Evolutionary conservation across 2,113 vertebrate species (phyloP), one percentile per base, ranked within the genome.

Genomic region (Sigmodon hispidus): DNA sequence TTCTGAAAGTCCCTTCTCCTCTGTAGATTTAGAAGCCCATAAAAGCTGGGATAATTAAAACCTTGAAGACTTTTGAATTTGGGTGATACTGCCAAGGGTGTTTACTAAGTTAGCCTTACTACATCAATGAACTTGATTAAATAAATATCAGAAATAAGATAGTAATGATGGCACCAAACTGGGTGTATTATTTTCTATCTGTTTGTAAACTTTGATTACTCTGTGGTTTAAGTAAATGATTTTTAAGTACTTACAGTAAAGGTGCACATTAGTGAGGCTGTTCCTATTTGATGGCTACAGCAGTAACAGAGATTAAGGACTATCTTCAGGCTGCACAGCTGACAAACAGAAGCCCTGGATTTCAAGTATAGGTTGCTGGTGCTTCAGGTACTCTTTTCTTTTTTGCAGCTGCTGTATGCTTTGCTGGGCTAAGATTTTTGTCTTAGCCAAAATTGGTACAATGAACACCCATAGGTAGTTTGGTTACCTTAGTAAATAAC

Each of bases 121-220:
- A 63, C 55, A 48, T 1, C 40, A 86, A 55, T 89, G 19, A 88
- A 43, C 73, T 89, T 90, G 36, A 52, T 17, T 90, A 83, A 21
- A 45, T 61, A 1, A 55, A 63, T 91, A 21, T 70, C 73, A 87
- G 45, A 90, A 94, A 90, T n/a, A 79, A 93, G 80, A 67, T 59
- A 75, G 70, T 34, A 75, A 65, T 80, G 3, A 92, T 69, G 75
- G 80, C 72, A 89, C 52, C 75, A 65, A 90, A 40, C 52, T 61
- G 65, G 34, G 48, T 57, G 69, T 31, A 48, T 81, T 63, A 50
- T 3, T 50, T 89, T 96, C 29, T 91, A 24, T 85, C 67, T 88
- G 45, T 63, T 94, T 19, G 26, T 1, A 59, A 88, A 83, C 11
- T 61, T 95, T 65, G 89, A 69, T 81, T 93, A 7, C 48, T 29